These are phyloP conservation scores for Erithacus rubecula DNA, from an alignment of 2,797 vertebrate genomes.

Conservation along the genomic window DNA sequence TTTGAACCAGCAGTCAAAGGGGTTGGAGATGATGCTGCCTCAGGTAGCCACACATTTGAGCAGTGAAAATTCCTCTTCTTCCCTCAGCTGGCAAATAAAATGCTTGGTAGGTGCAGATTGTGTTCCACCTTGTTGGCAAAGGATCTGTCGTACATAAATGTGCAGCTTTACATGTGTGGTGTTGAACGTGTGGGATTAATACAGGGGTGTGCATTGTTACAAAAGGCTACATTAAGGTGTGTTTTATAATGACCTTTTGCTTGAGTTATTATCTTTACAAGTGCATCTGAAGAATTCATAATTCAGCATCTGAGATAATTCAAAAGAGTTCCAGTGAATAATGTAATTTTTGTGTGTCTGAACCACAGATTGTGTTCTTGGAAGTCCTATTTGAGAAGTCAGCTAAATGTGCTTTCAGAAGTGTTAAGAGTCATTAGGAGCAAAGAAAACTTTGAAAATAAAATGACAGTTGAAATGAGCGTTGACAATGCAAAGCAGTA, in stretches of 20 bases:
- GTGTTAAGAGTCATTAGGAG: not conserved
- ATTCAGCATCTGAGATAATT: not conserved
- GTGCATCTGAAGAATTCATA: not conserved
- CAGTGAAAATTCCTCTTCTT: not conserved
- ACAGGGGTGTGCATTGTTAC: not conserved
- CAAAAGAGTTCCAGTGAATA: not conserved
- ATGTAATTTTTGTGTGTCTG: not conserved
- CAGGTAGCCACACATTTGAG: not conserved
- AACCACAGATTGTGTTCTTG: not conserved
- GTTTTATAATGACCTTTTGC: not conserved
- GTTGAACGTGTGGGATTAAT: not conserved
- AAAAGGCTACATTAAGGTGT: not conserved
- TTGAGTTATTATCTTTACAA: not conserved
- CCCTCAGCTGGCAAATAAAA: not conserved
- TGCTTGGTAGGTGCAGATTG: not conserved
- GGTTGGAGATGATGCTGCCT: not conserved
- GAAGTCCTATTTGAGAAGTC: not conserved
- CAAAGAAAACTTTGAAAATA: not conserved
- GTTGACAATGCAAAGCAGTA: slow-evolving; percentile 27
- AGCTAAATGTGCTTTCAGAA: not conserved
- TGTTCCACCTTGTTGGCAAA: not conserved
- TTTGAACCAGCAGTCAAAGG: not conserved
- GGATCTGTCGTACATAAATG: not conserved
- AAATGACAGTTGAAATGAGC: slow-evolving; percentile 2
- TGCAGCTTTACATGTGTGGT: not conserved